Evolutionary conservation across 2,888 invertebrate species (phyloP).

Genomic region (Helobdella robusta): DNA sequence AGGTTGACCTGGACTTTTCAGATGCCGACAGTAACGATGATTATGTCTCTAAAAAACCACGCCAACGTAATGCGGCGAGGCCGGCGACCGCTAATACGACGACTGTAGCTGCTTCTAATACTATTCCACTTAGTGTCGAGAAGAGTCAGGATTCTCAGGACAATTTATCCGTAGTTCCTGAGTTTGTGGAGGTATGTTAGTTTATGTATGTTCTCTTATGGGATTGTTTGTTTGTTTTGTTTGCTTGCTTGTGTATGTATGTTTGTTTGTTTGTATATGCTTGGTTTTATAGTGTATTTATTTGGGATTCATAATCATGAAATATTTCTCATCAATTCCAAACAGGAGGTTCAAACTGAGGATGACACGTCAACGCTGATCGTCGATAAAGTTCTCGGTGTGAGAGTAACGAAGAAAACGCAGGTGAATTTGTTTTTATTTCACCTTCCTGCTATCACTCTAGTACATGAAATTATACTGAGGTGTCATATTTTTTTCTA

Average conservation of each 20-base stretch:
- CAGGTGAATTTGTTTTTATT: too few relatives aligned
- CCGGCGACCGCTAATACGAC: background rate
- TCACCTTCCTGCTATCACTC: too few relatives aligned
- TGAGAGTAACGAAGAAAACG: slow-evolving; percentile 38
- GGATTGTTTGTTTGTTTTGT: background rate
- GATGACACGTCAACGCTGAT: slow-evolving; percentile 42
- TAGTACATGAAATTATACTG: too few relatives aligned
- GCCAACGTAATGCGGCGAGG: background rate
- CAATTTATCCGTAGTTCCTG: background rate
- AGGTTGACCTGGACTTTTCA: slow-evolving; percentile 45
- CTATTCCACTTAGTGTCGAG: background rate
- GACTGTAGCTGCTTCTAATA: background rate
- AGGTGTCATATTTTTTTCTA: too few relatives aligned
- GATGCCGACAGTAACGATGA: slow-evolving; percentile 35
- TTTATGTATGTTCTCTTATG: background rate
- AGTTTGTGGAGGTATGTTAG: slow-evolving; percentile 10
- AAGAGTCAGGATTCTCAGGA: slow-evolving; percentile 18
- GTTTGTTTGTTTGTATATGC: too few relatives aligned
- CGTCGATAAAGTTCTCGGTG: slow-evolving; percentile 48
- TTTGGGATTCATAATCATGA: too few relatives aligned
- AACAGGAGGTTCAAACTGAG: slow-evolving; percentile 39
- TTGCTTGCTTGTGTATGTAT: too few relatives aligned
- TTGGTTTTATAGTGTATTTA: too few relatives aligned
- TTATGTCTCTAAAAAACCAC: background rate
- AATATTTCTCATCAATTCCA: background rate